Evolutionary conservation across 2,888 invertebrate species (phyloP).

Genomic region (Drosophila differens): DNA sequence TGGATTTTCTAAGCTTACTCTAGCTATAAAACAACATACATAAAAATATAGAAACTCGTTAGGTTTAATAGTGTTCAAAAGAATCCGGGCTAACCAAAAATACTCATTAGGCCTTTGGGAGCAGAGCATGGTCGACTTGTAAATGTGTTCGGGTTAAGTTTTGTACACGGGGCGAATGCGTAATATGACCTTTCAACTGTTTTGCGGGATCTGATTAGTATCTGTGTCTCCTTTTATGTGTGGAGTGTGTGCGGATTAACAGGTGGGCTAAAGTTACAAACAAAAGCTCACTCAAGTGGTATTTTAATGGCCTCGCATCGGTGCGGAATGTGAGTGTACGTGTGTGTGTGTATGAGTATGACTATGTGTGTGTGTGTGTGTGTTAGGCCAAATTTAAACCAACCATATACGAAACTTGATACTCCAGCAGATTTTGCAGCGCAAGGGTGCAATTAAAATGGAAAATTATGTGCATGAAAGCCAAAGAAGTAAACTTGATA

Average conservation of each 20-base stretch:
- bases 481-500: neutral
- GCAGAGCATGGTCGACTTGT: constrained; percentile 7
- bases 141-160: constrained; percentile 47
- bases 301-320: constrained; percentile 47
- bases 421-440: neutral
- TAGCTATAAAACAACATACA: neutral
- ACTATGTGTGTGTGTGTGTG: neutral
- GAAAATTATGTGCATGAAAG: neutral
- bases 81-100: neutral
- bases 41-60: neutral
- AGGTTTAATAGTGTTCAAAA: neutral
- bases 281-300: constrained; percentile 44
- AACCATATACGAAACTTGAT: constrained; percentile 13
- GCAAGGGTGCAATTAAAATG: constrained; percentile 6
- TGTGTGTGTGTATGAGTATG: neutral
- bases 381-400: neutral
- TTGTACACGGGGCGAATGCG: constrained; percentile 54
- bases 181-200: constrained; percentile 57
- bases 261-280: constrained; percentile 39
- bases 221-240: constrained; percentile 13
- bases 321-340: neutral
- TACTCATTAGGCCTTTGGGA: constrained; percentile 1
- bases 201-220: constrained; percentile 35
- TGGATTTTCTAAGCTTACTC: neutral
- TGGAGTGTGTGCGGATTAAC: constrained; percentile 35